Percentiles rank a stretch among this genome's conserved stretches.
phyloP scores from a whole-genome alignment of 2,888 invertebrate species.

The Dryococelus australis region DNA sequence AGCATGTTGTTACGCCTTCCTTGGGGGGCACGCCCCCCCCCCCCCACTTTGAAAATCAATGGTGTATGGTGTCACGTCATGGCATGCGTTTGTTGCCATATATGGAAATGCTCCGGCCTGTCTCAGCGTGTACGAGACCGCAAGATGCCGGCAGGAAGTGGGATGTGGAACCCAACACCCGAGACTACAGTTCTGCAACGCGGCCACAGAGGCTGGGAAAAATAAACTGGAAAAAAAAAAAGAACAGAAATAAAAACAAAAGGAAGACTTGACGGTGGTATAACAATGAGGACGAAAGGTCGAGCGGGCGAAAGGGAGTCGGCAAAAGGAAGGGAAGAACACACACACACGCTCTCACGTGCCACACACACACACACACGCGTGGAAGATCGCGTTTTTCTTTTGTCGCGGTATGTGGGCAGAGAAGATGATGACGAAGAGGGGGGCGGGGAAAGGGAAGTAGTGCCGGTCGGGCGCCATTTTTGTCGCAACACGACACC shows the following conservation, averaged over 20 bases:
- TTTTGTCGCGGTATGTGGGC: background rate
- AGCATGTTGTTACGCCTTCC: too few relatives aligned
- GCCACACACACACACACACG: background rate
- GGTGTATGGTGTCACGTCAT: too few relatives aligned
- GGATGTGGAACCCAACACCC: background rate
- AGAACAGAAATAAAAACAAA: background rate
- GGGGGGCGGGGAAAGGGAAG: background rate
- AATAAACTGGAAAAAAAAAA: background rate
- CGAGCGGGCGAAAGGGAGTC: background rate
- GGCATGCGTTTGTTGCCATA: too few relatives aligned
- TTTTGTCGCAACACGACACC: slow-evolving; percentile 16
- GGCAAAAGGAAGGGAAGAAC: background rate
- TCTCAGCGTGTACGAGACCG: background rate
- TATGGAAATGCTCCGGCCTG: too few relatives aligned
- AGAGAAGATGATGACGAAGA: background rate
- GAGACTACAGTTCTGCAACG: background rate
- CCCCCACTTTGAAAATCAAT: too few relatives aligned
- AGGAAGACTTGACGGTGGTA: background rate
- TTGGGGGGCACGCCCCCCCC: too few relatives aligned
- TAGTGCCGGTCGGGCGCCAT: background rate
- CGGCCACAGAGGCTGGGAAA: background rate
- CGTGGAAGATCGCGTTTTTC: background rate
- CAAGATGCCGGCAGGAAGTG: background rate
- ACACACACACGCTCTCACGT: too few relatives aligned
- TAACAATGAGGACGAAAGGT: background rate